phyloP scores from a whole-genome alignment of 2,797 vertebrate genomes.

The Chelmon rostratus region DNA sequence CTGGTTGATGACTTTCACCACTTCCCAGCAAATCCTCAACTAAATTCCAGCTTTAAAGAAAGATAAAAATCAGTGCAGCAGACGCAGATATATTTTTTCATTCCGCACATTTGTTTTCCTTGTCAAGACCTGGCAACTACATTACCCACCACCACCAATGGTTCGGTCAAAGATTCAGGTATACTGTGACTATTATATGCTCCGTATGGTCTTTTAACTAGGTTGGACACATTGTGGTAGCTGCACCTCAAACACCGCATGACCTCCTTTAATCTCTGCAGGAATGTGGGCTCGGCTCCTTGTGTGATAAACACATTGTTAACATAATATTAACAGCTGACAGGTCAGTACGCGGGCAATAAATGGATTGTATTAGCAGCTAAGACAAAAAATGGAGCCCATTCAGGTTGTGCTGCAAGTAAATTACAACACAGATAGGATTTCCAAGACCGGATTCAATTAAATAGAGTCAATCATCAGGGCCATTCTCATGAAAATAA shows the following conservation, averaged over 20 bases:
- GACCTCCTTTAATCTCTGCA: slow-evolving; percentile 26
- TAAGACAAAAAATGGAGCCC: slow-evolving; percentile 45
- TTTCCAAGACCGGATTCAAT: slow-evolving; percentile 46
- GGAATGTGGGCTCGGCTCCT: neutral
- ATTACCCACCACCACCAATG: too few relatives aligned
- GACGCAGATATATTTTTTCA: neutral
- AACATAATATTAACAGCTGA: slow-evolving; percentile 53
- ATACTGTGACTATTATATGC: too few relatives aligned
- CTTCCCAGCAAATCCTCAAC: too few relatives aligned
- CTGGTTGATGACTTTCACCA: too few relatives aligned
- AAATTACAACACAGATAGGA: slow-evolving; percentile 56
- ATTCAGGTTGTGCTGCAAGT: slow-evolving; percentile 51
- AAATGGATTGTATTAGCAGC: slow-evolving; percentile 50
- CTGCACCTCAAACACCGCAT: neutral
- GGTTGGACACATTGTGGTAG: neutral
- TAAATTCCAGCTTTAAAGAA: neutral
- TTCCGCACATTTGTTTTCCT: neutral
- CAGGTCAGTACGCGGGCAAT: slow-evolving; percentile 45
- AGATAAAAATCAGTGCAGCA: neutral
- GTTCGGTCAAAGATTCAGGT: too few relatives aligned
- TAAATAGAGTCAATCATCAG: slow-evolving; percentile 54
- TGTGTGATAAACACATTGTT: slow-evolving; percentile 52
- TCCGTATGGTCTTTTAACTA: neutral
- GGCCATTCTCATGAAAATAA: slow-evolving; percentile 52
- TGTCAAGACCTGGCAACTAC: neutral